phyloP scores from a whole-genome alignment of 2,113 vertebrate genomes.

The Lepus europaeus region DNA sequence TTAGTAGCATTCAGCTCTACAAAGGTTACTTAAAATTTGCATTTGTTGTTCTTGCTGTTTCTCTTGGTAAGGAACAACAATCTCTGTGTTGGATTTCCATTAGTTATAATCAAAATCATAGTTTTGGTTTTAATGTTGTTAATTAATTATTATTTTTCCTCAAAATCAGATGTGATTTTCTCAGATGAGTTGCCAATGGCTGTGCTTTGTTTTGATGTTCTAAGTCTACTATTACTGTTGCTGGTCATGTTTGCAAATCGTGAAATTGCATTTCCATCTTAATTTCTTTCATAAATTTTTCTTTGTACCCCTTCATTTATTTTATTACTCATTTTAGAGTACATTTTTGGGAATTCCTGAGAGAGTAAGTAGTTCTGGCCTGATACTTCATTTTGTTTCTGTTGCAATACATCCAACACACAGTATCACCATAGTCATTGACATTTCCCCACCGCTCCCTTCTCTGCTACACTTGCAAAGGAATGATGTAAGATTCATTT shows the following conservation, averaged over 20 bases:
- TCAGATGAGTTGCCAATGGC: neutral
- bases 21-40: neutral
- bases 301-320: neutral
- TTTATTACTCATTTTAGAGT: neutral
- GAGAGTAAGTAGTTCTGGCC: neutral
- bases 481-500: conserved; percentile 24
- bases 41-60: neutral
- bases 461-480: conserved; percentile 10
- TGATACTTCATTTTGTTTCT: conserved; percentile 52
- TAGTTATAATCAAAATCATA: neutral
- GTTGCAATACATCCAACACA: conserved; percentile 26
- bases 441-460: conserved; percentile 41
- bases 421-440: conserved; percentile 22
- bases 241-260: neutral
- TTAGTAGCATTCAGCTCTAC: neutral
- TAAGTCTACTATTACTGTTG: neutral
- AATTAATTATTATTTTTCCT: neutral
- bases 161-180: neutral
- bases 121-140: neutral
- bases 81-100: neutral
- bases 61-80: neutral
- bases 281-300: neutral
- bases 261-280: neutral
- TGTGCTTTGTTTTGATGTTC: neutral
- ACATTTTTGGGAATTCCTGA: conserved; percentile 3